These are phyloP conservation scores for Bolinopsis microptera DNA, from an alignment of 37 sponge, comb jelly and placozoan genomes.

Conservation along the genomic window DNA sequence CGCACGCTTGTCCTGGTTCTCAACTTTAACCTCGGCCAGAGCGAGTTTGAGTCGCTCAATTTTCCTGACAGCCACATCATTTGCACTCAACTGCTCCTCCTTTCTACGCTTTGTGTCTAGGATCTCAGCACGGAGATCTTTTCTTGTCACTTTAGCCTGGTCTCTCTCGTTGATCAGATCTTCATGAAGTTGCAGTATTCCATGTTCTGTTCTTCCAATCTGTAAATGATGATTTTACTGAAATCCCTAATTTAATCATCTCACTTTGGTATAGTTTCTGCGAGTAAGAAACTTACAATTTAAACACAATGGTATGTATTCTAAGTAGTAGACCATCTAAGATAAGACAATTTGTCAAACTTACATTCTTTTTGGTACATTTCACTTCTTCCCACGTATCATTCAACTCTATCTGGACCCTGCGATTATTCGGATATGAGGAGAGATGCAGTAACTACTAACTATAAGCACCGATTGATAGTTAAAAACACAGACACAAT, in stretches of 20 bases:
- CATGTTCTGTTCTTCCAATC: constrained; percentile 59
- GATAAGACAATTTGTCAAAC: no score
- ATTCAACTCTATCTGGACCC: constrained; percentile 57
- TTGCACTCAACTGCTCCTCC: constrained; percentile 53
- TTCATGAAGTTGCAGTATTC: constrained; percentile 61
- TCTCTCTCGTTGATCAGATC: constrained; percentile 54
- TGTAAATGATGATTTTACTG: background rate
- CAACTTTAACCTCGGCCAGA: background rate
- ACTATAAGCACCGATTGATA: no score
- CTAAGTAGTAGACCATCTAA: no score
- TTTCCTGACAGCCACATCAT: constrained; percentile 39
- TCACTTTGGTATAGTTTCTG: background rate
- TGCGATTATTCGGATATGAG: background rate
- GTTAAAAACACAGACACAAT: no score
- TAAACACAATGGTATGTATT: no score
- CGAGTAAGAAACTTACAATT: background rate
- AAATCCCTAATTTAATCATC: no score
- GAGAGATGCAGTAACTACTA: background rate
- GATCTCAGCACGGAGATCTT: constrained; percentile 18
- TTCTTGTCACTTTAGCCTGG: background rate
- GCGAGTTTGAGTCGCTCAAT: background rate
- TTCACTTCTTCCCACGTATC: constrained; percentile 61
- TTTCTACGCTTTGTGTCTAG: constrained; percentile 37
- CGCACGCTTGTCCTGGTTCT: constrained; percentile 52
- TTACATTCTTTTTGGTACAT: constrained; percentile 61